Evolutionary conservation across 2,113 vertebrate genomes (phyloP).

Genomic region (Caranx ignobilis): DNA sequence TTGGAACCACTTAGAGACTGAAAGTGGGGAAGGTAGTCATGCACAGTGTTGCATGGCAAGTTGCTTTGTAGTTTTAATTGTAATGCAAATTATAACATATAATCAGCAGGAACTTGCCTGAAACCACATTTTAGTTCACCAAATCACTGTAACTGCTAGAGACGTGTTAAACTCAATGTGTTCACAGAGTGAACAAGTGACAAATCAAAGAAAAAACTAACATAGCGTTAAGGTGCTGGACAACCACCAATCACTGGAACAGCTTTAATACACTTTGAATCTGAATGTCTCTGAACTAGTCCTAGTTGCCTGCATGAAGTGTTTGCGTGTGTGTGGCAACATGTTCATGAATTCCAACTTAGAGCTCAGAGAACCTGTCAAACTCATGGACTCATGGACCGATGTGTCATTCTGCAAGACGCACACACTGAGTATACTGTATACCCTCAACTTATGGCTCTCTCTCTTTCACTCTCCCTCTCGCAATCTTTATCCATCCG

Average conservation of each 20-base stretch:
- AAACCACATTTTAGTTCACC: conserved; percentile 26
- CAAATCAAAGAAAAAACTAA: no score
- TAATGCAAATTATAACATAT: conserved; percentile 41
- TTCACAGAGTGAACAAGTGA: no score
- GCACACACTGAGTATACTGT: neutral
- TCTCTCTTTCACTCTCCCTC: neutral
- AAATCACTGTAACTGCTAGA: neutral
- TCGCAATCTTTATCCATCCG: neutral
- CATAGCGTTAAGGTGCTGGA: no score
- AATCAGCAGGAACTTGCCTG: conserved; percentile 34
- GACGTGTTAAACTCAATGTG: neutral
- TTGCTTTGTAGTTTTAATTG: conserved; percentile 15
- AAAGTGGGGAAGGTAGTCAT: conserved; percentile 35
- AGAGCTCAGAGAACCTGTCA: conserved; percentile 11
- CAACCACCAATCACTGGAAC: no score
- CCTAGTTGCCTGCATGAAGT: neutral
- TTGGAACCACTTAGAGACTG: conserved; percentile 39
- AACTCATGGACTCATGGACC: neutral
- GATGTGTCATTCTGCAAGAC: neutral
- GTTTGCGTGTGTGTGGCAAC: neutral
- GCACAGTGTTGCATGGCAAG: conserved; percentile 26
- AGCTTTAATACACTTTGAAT: no score
- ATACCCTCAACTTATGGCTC: neutral
- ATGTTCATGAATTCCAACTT: neutral
- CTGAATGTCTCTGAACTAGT: neutral